These are phyloP conservation scores for Camelus bactrianus DNA, from an alignment of 2,113 vertebrate genomes.

Conservation along the genomic window DNA sequence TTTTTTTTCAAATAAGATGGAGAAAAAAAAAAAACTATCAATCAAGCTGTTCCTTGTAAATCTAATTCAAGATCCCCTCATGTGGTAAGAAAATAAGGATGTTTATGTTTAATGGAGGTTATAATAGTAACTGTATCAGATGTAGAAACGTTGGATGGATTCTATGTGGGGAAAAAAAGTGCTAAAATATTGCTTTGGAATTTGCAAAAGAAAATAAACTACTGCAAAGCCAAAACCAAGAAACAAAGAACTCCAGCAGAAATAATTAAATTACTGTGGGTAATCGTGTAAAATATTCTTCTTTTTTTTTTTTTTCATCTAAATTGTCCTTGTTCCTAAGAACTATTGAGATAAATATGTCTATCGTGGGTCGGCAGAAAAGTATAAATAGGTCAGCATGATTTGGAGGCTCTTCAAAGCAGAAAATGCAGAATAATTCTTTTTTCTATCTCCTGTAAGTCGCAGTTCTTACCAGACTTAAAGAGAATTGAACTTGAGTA, in stretches of 20 bases:
- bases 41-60: slow-evolving; percentile 80
- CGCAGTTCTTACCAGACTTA: slow-evolving; percentile 83
- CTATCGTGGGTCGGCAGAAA: neutral
- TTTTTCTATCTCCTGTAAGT: slow-evolving; percentile 81
- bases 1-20: slow-evolving; percentile 63
- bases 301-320: neutral
- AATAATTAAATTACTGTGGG: neutral
- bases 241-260: slow-evolving; percentile 13
- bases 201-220: slow-evolving; percentile 43
- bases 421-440: slow-evolving; percentile 84
- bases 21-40: slow-evolving; percentile 79
- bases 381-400: slow-evolving; percentile 72
- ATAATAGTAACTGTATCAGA: slow-evolving; percentile 80
- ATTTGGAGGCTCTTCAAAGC: slow-evolving; percentile 82
- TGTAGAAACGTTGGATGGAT: slow-evolving; percentile 76
- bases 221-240: slow-evolving; percentile 23
- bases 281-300: slow-evolving; percentile 21
- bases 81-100: slow-evolving; percentile 79
- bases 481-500: slow-evolving; percentile 93
- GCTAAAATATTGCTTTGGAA: slow-evolving; percentile 15
- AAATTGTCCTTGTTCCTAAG: slow-evolving; percentile 15
- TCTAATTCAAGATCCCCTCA: slow-evolving; percentile 80
- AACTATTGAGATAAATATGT: slow-evolving; percentile 34
- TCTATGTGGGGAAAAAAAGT: slow-evolving; percentile 48
- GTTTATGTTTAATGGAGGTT: slow-evolving; percentile 76